Conservation (phyloP, 2,888 invertebrate genomes). For the Drosophila vallismaia region DNA sequence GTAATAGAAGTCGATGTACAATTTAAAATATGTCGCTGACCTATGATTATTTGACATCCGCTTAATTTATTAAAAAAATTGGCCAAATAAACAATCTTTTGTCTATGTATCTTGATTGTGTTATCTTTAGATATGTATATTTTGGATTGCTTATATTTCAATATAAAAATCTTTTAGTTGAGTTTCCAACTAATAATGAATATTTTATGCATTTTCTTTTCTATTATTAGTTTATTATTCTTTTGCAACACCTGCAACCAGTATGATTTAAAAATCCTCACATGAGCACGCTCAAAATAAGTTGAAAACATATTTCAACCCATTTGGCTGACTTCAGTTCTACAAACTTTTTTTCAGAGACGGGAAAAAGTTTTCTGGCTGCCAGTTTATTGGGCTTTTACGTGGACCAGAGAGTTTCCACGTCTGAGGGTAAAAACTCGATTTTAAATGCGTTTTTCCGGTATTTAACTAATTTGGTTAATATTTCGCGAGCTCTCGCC, state of each 20-base stretch:
- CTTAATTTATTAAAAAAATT: too few species aligned
- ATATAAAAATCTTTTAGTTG: background rate
- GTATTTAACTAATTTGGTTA: conserved; percentile 68
- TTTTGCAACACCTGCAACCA: conserved; percentile 57
- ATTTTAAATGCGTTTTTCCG: conserved; percentile 69
- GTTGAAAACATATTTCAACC: conserved; percentile 44
- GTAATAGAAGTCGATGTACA: background rate
- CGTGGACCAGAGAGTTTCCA: conserved; percentile 45
- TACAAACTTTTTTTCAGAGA: conserved; percentile 43
- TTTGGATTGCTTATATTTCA: background rate
- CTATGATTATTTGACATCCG: background rate
- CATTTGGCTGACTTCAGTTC: conserved; percentile 25
- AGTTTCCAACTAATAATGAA: background rate
- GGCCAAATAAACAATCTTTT: too few species aligned
- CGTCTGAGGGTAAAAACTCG: conserved; percentile 27
- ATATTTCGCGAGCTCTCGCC: conserved; percentile 59
- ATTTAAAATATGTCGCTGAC: background rate
- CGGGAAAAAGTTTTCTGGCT: conserved; percentile 56
- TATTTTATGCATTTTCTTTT: background rate
- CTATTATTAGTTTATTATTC: background rate
- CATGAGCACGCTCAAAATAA: conserved; percentile 54
- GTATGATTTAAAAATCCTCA: conserved; percentile 65
- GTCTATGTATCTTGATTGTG: background rate
- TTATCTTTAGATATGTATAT: background rate
- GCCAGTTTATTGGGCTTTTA: conserved; percentile 73